These are phyloP conservation scores for Didymodactylos carnosus DNA, from an alignment of 2,888 invertebrate species.

Conservation along the genomic window DNA sequence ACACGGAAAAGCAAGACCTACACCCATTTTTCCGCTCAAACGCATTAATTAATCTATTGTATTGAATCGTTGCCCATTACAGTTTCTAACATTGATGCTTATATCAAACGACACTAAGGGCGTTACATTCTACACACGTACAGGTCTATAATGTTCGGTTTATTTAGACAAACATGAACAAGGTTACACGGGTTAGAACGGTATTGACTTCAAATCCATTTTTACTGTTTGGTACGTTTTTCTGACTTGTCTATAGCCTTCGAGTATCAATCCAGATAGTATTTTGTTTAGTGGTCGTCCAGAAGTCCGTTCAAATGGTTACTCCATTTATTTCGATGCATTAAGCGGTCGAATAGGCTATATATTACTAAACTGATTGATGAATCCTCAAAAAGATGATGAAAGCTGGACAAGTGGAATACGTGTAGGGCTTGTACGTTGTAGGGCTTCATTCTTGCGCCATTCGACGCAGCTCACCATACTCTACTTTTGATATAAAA, in stretches of 20 bases:
- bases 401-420: slow-evolving; percentile 28
- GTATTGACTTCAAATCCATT: slow-evolving; percentile 35
- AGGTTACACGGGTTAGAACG: slow-evolving; percentile 35
- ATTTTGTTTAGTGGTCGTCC: slow-evolving; percentile 22
- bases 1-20: no score
- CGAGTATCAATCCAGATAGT: background rate
- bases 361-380: slow-evolving; percentile 30
- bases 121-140: no score
- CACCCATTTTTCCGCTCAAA: no score
- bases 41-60: no score
- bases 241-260: background rate
- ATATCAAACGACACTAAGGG: no score
- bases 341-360: slow-evolving; percentile 30
- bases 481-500: no score
- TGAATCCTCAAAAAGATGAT: background rate
- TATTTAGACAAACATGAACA: slow-evolving; percentile 29
- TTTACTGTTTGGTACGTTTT: slow-evolving; percentile 22
- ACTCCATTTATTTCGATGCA: slow-evolving; percentile 30
- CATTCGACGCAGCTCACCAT: no score
- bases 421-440: no score
- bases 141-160: no score
- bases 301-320: slow-evolving; percentile 32
- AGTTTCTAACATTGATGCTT: no score
- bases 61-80: no score
- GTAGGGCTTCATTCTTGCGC: no score